Evolutionary conservation across 1,140 invertebrate genomes (phyloP).

Genomic region (Microplitis mediator): DNA sequence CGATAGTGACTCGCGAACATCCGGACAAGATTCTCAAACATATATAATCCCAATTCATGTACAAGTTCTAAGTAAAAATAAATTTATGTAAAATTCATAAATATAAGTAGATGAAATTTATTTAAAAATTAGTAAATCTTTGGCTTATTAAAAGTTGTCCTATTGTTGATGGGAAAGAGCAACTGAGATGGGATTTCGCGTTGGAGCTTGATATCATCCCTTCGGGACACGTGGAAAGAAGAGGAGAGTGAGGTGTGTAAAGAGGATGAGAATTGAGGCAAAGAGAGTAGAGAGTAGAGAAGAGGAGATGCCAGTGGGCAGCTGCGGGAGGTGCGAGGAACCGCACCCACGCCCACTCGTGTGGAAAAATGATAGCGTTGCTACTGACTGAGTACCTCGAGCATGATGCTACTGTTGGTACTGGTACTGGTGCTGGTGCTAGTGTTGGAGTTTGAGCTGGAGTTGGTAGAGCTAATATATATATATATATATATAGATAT

Average conservation of each 20-base stretch:
- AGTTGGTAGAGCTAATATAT: constrained; percentile 16
- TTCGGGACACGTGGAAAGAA: neutral
- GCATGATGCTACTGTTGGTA: neutral
- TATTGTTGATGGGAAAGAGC: too few relatives aligned
- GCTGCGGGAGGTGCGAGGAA: constrained; percentile 12
- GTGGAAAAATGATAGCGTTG: constrained; percentile 58
- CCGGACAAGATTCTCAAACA: neutral
- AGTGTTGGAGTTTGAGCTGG: constrained; percentile 28
- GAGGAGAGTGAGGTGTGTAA: too few relatives aligned
- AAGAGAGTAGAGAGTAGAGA: neutral
- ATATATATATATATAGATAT: constrained; percentile 1
- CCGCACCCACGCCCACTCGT: constrained; percentile 50
- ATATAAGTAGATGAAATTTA: too few relatives aligned
- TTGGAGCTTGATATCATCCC: neutral
- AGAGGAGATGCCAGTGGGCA: neutral
- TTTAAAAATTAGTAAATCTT: neutral
- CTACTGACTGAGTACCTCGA: constrained; percentile 44
- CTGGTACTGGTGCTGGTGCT: too few relatives aligned
- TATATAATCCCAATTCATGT: constrained; percentile 5
- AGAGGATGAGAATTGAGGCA: too few relatives aligned
- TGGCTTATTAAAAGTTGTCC: too few relatives aligned
- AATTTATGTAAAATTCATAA: neutral
- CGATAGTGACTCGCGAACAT: constrained; percentile 11
- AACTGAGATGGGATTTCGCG: neutral
- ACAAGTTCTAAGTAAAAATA: neutral